These are phyloP conservation scores for Zeus faber DNA, from an alignment of 2,113 vertebrate genomes.

Conservation along the genomic window DNA sequence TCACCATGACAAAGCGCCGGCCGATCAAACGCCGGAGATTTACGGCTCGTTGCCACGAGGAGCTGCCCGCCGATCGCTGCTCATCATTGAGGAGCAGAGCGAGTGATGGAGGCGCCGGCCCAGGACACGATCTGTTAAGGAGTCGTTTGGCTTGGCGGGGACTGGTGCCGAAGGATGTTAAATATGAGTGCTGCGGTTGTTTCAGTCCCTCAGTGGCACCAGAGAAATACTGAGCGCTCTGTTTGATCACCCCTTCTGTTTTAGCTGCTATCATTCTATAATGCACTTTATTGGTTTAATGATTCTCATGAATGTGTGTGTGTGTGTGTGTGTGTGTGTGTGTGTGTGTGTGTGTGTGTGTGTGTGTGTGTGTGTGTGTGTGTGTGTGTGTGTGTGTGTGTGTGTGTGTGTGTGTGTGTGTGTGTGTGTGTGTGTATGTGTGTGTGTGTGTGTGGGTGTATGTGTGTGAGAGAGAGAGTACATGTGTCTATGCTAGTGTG, in stretches of 20 bases:
- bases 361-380: no score
- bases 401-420: no score
- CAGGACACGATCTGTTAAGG: constrained; percentile 45
- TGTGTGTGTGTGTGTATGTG: no score
- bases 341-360: no score
- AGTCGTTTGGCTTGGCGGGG: constrained; percentile 52
- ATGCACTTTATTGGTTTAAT: constrained; percentile 49
- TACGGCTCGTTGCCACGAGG: constrained; percentile 53
- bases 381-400: no score
- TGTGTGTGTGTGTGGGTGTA: no score
- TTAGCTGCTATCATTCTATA: constrained; percentile 49
- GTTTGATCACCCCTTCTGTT: constrained; percentile 49
- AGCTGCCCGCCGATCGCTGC: constrained; percentile 50
- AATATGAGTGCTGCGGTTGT: constrained; percentile 48
- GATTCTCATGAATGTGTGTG: constrained; percentile 23
- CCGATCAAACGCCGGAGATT: constrained; percentile 74
- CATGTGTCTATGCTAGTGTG: no score
- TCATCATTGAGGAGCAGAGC: constrained; percentile 41
- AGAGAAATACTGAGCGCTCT: constrained; percentile 44
- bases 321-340: no score
- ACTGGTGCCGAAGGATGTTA: constrained; percentile 35
- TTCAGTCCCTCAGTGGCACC: constrained; percentile 37
- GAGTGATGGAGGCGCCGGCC: constrained; percentile 48
- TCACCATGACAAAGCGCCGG: constrained; percentile 63
- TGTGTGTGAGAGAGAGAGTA: no score